Evolutionary conservation across 2,797 vertebrate genomes (phyloP), one percentile per base, ranked within the genome.

Genomic region (Sebastes glaucus): DNA sequence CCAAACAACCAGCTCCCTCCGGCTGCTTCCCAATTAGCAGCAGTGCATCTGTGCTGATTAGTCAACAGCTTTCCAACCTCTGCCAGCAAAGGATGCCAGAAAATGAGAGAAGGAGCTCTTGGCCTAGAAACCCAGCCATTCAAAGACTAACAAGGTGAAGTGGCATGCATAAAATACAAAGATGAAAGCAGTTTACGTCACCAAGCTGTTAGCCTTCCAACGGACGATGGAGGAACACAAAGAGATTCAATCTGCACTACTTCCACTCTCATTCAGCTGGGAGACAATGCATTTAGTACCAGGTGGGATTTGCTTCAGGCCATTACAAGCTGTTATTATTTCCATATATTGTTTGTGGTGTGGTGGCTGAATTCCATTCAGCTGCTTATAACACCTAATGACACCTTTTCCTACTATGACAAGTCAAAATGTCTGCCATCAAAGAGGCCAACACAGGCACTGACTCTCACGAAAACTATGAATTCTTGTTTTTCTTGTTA

Each of bases 21-120:
- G 49, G 68, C 73, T 77, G 74, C 68, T 74, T 81, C 77, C 81
- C 84, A 90, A 88, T 93, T 91, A 91, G 88, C 66, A 86, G 80
- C 86, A 32, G 77, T 77, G 80, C 88, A 91, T 92, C 88, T 93
- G 87, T 88, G 76, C 86, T 90, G 87, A 92, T 92, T 92, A 92
- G 87, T 82, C 80, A 72, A 88, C 86, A 87, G 86, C 84, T 81
- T 88, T 89, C 88, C 85, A 89, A 86, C 64, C 74, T 61, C 80
- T 88, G 88, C 87, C 92, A 93, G 87, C 66, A 88, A 69, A 87
- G 83, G 57, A 87, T 69, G 83, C 64, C 76, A 75, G 68, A 78
- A 69, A 72, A 75, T 5, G 56, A 78, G 66, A 78, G 27, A 80
- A 79, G 68, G 59, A 85, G 53, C 62, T 73, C 69, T 85, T 90